Percentiles rank a stretch among this genome's conserved stretches.
Evolutionary conservation across 2,888 invertebrate species (phyloP).

Genomic region (Saturnia pavonia): DNA sequence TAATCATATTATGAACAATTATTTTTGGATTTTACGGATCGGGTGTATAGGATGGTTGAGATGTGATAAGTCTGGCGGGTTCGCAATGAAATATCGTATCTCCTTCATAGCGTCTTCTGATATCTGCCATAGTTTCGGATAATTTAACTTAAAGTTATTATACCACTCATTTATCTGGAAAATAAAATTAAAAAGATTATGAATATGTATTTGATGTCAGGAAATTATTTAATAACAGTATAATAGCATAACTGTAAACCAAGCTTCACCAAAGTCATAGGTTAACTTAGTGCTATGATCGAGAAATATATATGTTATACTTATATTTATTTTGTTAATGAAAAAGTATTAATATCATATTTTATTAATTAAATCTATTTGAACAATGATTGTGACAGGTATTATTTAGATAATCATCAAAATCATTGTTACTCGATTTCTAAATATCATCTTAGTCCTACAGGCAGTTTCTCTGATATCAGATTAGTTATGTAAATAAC

Average conservation of each 20-base stretch:
- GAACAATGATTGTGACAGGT: too few relatives aligned
- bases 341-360: too few relatives aligned
- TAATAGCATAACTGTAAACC: neutral
- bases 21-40: slow-evolving; percentile 74
- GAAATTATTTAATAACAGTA: neutral
- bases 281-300: too few relatives aligned
- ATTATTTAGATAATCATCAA: too few relatives aligned
- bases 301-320: too few relatives aligned
- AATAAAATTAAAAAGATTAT: slow-evolving; percentile 23
- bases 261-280: neutral
- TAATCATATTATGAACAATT: slow-evolving; percentile 28
- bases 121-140: slow-evolving; percentile 87
- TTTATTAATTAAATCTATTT: too few relatives aligned
- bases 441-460: too few relatives aligned
- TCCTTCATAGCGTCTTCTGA: slow-evolving; percentile 86
- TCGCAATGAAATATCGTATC: slow-evolving; percentile 84
- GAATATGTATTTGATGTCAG: neutral
- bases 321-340: too few relatives aligned
- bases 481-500: too few relatives aligned
- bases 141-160: slow-evolving; percentile 84
- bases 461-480: too few relatives aligned
- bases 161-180: slow-evolving; percentile 84
- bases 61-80: slow-evolving; percentile 87
- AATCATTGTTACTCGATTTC: too few relatives aligned
- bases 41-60: slow-evolving; percentile 89